Base-by-base conservation (phyloP, 2,797 vertebrate species). In the Adrianichthys oophorus region DNA sequence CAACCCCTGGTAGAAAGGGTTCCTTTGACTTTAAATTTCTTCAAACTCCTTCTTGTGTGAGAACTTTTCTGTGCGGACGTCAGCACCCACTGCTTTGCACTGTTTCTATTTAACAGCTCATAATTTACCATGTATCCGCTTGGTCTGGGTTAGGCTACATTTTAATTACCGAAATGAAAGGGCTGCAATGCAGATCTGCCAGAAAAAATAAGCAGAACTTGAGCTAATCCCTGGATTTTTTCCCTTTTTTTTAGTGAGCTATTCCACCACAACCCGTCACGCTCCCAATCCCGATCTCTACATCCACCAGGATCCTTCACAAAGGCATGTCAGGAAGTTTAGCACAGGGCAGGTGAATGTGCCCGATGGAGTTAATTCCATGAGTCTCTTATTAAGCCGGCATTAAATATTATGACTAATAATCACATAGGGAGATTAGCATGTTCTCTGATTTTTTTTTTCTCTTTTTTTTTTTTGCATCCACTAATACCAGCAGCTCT, bases 341-440 rank as follows among this genome's bases (percentile, higher is more conserved):
- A 52, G 54, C 42, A 56, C 46, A 61, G 77, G 76, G 74, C 72
- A 84, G 84, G 79, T 87, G 78, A 87, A 68, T 64, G 53, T 66
- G 78, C 72, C 83, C 78, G 75, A 78, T 74, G 74, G 56, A 86
- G 81, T 81, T 87, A 68, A 85, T 24, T 48, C 68, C 16, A 23
- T 18, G 62, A 77, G 75, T 56, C 59, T 42, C 74, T 84, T 79
- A 87, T 88, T 89, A 86, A 89, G 54, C 74, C 73, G 51, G 76
- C 64, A 83, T 85, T 86, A 86, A 89, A 90, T 84, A 89, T 88
- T 85, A 86, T 86, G 86, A 90, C 90, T 89, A 91, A 89, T 91
- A 86, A 90, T 85, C 84, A 72, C 76, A 60, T 61, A 61, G 81
- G 73, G 81, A 83, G 87, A 88, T 90, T 85, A 87, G 76, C 51